Evolutionary conservation across 2,888 invertebrate genomes (phyloP).

Genomic region (Harpalus rubripes): DNA sequence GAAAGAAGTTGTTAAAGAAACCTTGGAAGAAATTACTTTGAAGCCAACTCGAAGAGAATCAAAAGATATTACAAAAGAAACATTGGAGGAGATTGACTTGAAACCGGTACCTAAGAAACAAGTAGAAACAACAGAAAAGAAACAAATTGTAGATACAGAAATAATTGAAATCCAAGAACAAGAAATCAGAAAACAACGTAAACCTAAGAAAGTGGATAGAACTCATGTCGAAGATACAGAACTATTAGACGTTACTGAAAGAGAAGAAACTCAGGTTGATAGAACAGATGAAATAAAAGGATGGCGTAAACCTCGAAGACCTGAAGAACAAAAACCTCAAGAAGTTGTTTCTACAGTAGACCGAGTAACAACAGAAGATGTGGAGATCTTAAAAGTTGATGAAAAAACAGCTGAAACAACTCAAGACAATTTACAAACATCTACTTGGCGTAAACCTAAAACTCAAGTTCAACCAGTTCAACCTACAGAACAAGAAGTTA

Average conservation of each 20-base stretch:
- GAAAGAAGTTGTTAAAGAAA: slow-evolving; percentile 75
- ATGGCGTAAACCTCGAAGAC: slow-evolving; percentile 68
- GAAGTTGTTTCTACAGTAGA: slow-evolving; percentile 73
- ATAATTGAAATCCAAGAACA: slow-evolving; percentile 73
- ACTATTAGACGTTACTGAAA: slow-evolving; percentile 64
- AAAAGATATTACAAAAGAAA: slow-evolving; percentile 72
- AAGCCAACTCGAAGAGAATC: slow-evolving; percentile 73
- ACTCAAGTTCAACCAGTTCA: slow-evolving; percentile 25
- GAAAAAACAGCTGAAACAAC: slow-evolving; percentile 70
- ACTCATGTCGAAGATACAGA: slow-evolving; percentile 68
- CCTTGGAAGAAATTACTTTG: slow-evolving; percentile 78
- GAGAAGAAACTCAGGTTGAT: slow-evolving; percentile 14
- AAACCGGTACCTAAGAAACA: slow-evolving; percentile 77
- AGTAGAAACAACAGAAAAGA: slow-evolving; percentile 76
- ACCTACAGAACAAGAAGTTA: slow-evolving; percentile 39
- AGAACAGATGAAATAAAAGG: slow-evolving; percentile 68
- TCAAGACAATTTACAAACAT: slow-evolving; percentile 70
- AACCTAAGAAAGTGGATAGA: slow-evolving; percentile 64
- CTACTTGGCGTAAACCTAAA: slow-evolving; percentile 69
- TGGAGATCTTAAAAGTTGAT: slow-evolving; percentile 74
- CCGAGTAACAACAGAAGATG: slow-evolving; percentile 74
- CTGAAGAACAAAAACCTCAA: slow-evolving; percentile 66
- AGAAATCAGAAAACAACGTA: slow-evolving; percentile 58
- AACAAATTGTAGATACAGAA: slow-evolving; percentile 79
- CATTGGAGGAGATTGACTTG: slow-evolving; percentile 71